Conservation (phyloP, 2,888 invertebrate species). For the Stenichneumon culpator region DNA sequence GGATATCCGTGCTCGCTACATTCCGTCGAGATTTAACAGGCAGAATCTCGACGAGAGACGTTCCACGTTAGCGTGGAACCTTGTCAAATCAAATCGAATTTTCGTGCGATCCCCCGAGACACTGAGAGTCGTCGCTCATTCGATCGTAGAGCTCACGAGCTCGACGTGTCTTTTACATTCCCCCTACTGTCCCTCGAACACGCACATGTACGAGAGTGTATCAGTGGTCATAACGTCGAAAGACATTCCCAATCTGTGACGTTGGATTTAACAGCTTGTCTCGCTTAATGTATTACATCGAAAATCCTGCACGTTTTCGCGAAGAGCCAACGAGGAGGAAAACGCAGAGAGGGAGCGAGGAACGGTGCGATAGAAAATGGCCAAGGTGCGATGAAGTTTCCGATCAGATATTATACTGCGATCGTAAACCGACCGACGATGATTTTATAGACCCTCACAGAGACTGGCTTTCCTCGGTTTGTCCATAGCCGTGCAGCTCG, state of each 20-base stretch:
- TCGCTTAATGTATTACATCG: slow-evolving; percentile 55
- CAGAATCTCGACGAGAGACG: slow-evolving; percentile 9
- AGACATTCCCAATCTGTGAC: neutral
- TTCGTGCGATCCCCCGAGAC: slow-evolving; percentile 51
- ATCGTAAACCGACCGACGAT: slow-evolving; percentile 71
- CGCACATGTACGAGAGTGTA: neutral
- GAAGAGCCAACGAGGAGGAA: slow-evolving; percentile 14
- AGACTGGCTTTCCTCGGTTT: slow-evolving; percentile 41
- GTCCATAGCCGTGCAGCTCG: slow-evolving; percentile 46
- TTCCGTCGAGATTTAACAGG: slow-evolving; percentile 21
- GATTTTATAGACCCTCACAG: slow-evolving; percentile 61
- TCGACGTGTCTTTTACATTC: slow-evolving; percentile 1
- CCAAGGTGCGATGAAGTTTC: slow-evolving; percentile 43
- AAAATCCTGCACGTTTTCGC: slow-evolving; percentile 26
- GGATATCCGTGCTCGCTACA: neutral
- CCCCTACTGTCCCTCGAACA: neutral
- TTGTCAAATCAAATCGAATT: slow-evolving; percentile 59
- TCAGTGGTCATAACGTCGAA: slow-evolving; percentile 7
- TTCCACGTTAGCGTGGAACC: slow-evolving; percentile 39
- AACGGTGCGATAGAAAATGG: slow-evolving; percentile 13
- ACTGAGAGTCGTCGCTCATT: slow-evolving; percentile 29
- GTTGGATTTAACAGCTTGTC: slow-evolving; percentile 50
- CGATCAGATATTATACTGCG: slow-evolving; percentile 56
- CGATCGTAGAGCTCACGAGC: neutral
- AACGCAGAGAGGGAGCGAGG: slow-evolving; percentile 10